Evolutionary conservation across 2,888 invertebrate genomes (phyloP).

Genomic region (Capitulum mitella): DNA sequence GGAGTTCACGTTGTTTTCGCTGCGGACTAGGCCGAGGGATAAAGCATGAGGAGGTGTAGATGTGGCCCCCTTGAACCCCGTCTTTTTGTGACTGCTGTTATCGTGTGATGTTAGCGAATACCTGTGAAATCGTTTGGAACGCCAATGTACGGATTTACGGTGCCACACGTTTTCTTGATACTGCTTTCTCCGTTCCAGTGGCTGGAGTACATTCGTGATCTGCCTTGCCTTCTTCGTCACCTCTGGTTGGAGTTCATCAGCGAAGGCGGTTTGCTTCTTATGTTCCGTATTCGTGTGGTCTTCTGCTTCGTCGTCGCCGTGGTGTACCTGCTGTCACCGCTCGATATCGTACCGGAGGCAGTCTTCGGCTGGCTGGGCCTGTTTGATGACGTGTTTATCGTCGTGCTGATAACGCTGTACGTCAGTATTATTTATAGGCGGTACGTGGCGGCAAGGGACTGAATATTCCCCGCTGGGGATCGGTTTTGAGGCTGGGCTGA

Average conservation of each 20-base stretch:
- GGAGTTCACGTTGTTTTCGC: too few species aligned
- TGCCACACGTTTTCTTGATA: too few species aligned
- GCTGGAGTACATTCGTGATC: slow-evolving; percentile 47
- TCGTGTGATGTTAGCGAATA: too few species aligned
- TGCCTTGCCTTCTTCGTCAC: slow-evolving; percentile 50
- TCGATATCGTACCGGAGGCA: slow-evolving; percentile 51
- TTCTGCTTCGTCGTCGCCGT: slow-evolving; percentile 46
- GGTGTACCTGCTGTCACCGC: slow-evolving; percentile 48
- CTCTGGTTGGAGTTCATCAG: slow-evolving; percentile 47
- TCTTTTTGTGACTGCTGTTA: too few species aligned
- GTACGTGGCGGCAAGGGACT: slow-evolving; percentile 36
- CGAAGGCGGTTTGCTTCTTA: slow-evolving; percentile 46
- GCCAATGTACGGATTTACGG: too few species aligned
- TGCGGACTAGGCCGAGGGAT: too few species aligned
- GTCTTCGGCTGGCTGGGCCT: slow-evolving; percentile 51
- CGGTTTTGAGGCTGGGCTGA: too few species aligned
- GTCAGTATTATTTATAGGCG: slow-evolving; percentile 45
- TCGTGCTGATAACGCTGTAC: slow-evolving; percentile 47
- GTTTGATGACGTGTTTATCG: slow-evolving; percentile 51
- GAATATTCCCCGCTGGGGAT: too few species aligned
- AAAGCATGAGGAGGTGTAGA: too few species aligned
- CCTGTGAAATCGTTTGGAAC: too few species aligned
- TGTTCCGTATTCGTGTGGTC: slow-evolving; percentile 48
- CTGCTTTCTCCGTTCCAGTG: slow-evolving; percentile 41
- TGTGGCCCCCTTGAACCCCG: too few species aligned